These are phyloP conservation scores for Sinosuthora webbiana DNA, from an alignment of 2,113 vertebrate genomes.

Conservation along the genomic window DNA sequence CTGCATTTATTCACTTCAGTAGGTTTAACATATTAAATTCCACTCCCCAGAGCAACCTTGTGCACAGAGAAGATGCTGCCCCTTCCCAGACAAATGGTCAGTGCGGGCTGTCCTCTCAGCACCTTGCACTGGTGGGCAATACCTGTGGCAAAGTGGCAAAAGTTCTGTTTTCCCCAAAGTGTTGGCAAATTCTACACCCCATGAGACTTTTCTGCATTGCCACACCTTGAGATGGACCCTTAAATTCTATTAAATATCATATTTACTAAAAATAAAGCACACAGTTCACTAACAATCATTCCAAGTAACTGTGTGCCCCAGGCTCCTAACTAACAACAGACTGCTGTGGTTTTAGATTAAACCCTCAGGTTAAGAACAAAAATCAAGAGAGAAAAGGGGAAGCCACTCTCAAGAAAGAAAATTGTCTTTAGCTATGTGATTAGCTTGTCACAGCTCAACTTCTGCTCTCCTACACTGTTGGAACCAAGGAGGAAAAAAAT, in stretches of 20 bases:
- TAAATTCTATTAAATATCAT: neutral
- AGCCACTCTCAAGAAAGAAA: neutral
- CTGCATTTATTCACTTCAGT: neutral
- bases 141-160: neutral
- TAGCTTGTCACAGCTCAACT: neutral
- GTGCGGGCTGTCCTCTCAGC: accelerated
- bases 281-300: neutral
- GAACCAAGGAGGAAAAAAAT: neutral
- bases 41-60: neutral
- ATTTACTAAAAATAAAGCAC: neutral
- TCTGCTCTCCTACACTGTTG: neutral
- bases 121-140: neutral
- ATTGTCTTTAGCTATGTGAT: neutral
- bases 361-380: neutral
- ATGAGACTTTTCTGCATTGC: neutral
- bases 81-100: neutral
- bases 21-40: neutral
- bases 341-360: neutral
- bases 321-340: neutral
- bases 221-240: neutral
- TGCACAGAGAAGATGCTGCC: neutral
- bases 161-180: neutral
- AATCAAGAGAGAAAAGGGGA: neutral
- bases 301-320: neutral
- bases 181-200: neutral